A percentile compares a stretch with the other conserved stretches of the same genome.
Conservation (phyloP, 2,888 invertebrate genomes). For the Hydrotaea diabolus region DNA sequence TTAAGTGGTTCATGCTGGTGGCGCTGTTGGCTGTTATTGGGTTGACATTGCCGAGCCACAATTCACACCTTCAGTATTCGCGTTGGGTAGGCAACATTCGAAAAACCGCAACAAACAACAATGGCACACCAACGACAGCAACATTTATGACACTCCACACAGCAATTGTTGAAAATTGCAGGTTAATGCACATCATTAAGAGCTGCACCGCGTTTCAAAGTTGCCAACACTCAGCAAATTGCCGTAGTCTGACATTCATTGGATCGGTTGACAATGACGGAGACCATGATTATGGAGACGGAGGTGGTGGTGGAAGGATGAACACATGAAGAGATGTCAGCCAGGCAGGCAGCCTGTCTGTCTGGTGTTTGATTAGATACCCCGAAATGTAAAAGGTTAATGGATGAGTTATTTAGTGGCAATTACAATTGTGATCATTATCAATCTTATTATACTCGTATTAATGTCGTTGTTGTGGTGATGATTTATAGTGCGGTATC, state of each 20-base stretch:
- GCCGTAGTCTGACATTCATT: background rate
- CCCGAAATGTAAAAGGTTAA: conserved; percentile 63
- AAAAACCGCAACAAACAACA: conserved; percentile 56
- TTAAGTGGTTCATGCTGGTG: background rate
- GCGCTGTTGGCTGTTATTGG: background rate
- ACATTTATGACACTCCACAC: conserved; percentile 65
- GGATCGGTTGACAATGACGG: background rate
- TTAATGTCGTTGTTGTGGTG: background rate
- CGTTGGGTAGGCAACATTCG: conserved; percentile 55
- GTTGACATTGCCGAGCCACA: conserved; percentile 35
- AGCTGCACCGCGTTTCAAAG: background rate
- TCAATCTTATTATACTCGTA: too few relatives aligned
- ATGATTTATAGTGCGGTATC: too few relatives aligned
- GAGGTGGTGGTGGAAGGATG: conserved; percentile 25
- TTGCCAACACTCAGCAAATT: background rate
- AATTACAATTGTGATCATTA: conserved; percentile 8
- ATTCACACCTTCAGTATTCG: conserved; percentile 61
- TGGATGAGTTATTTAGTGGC: conserved; percentile 28
- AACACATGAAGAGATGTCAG: conserved; percentile 19
- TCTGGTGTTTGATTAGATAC: conserved; percentile 59
- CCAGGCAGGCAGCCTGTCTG: too few relatives aligned
- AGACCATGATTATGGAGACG: background rate
- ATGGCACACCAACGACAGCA: conserved; percentile 34
- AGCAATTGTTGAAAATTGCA: conserved; percentile 64
- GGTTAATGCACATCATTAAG: conserved; percentile 60